Conservation (phyloP, 2,888 invertebrate genomes). For the Cryptus viduatorius region DNA sequence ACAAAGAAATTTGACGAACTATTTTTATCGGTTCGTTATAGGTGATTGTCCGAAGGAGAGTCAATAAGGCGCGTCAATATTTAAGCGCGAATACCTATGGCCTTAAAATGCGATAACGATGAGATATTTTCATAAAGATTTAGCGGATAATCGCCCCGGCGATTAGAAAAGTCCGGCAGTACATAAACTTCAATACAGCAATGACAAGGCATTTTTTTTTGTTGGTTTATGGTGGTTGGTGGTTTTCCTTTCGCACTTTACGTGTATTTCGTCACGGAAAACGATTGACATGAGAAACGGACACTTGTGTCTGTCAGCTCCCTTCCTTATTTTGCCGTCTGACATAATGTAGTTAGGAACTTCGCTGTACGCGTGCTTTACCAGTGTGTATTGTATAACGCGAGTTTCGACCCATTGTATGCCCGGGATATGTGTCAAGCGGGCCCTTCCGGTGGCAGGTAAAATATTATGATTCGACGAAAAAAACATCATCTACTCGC, state of each 20-base stretch:
- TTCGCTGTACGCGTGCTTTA: not conserved
- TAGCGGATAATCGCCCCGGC: slow-evolving; percentile 16
- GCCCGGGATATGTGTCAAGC: slow-evolving; percentile 15
- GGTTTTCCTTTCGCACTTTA: slow-evolving; percentile 25
- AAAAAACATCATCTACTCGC: slow-evolving; percentile 21
- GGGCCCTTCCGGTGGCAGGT: slow-evolving; percentile 4
- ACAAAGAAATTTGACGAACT: slow-evolving; percentile 3
- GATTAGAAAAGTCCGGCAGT: not conserved
- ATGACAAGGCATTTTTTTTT: slow-evolving; percentile 43
- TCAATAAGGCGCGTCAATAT: not conserved
- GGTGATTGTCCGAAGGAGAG: not conserved
- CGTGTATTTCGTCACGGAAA: slow-evolving; percentile 18
- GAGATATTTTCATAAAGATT: slow-evolving; percentile 48
- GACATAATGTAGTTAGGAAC: slow-evolving; percentile 26
- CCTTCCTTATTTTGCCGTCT: slow-evolving; percentile 33
- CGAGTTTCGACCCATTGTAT: slow-evolving; percentile 10
- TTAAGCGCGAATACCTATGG: not conserved
- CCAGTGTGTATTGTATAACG: not conserved
- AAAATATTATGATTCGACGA: slow-evolving; percentile 55
- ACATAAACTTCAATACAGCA: not conserved
- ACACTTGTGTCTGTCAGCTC: slow-evolving; percentile 78
- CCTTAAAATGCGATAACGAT: slow-evolving; percentile 20
- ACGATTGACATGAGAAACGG: slow-evolving; percentile 82
- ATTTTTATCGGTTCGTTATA: slow-evolving; percentile 7
- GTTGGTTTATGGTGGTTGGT: slow-evolving; percentile 22